phyloP scores from a whole-genome alignment of 2,797 vertebrate species.

The Peromyscus attwateri region DNA sequence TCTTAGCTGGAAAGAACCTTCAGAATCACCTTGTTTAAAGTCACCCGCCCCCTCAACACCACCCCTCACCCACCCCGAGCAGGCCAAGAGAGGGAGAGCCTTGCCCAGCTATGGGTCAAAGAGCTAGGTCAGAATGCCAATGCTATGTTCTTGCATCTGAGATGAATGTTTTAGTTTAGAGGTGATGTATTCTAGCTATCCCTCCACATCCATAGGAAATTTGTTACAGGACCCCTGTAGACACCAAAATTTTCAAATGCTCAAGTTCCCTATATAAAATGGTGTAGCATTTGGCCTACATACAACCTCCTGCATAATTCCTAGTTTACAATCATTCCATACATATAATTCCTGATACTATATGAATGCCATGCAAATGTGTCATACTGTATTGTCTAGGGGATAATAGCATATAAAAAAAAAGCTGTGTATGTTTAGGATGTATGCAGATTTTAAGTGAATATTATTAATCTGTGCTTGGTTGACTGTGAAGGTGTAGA shows the following conservation, averaged over 20 bases:
- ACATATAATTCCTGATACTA: neutral
- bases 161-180: neutral
- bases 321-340: neutral
- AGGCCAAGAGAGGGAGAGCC: neutral
- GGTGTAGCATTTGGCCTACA: neutral
- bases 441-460: neutral
- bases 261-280: neutral
- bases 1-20: conserved; percentile 24
- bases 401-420: neutral
- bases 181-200: neutral
- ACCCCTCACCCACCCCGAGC: neutral
- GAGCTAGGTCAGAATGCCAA: fast-evolving
- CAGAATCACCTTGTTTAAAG: neutral
- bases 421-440: neutral
- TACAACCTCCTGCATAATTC: neutral
- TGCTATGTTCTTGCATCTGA: neutral
- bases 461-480: neutral
- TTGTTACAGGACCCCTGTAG: neutral
- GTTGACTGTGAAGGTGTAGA: neutral
- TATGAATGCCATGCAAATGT: neutral
- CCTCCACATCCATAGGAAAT: neutral
- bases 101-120: too few relatives aligned
- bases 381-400: neutral
- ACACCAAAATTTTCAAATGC: neutral
- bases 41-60: neutral